Conservation (phyloP, 2,888 invertebrate species). For the Glyphotaelius pellucidus region DNA sequence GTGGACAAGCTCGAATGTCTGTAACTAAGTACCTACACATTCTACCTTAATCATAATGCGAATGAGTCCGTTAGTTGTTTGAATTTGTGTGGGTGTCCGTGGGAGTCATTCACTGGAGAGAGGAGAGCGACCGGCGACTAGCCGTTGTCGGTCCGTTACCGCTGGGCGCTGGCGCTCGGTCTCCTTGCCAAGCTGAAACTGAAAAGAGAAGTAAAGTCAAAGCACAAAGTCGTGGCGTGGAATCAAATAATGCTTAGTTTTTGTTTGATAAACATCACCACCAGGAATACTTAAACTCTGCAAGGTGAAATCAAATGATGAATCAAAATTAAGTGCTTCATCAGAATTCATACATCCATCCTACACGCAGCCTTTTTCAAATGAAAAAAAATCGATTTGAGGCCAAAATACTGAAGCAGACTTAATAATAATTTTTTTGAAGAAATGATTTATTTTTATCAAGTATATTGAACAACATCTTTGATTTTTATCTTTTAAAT, state of each 20-base stretch:
- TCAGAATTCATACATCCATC: not conserved
- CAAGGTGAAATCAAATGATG: not conserved
- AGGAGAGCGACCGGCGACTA: not conserved
- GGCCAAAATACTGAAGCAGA: too few relatives aligned
- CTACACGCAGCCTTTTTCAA: too few relatives aligned
- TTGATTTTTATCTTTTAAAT: too few relatives aligned
- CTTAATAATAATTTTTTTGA: too few relatives aligned
- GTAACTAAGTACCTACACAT: not conserved
- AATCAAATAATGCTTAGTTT: not conserved
- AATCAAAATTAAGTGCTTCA: not conserved
- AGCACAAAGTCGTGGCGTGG: not conserved
- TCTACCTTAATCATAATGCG: not conserved
- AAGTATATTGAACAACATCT: too few relatives aligned
- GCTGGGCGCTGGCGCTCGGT: slow-evolving; percentile 54
- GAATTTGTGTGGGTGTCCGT: slow-evolving; percentile 28
- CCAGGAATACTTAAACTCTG: not conserved
- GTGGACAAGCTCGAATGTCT: not conserved
- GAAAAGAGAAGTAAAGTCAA: not conserved
- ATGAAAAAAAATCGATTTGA: too few relatives aligned
- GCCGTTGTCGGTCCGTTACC: not conserved
- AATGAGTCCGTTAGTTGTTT: not conserved
- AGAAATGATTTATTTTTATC: too few relatives aligned
- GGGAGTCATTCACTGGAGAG: slow-evolving; percentile 60
- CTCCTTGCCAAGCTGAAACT: slow-evolving; percentile 57
- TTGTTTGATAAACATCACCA: not conserved